Conservation (phyloP, 1,140 invertebrate genomes). For the Drosophila nebulosa region DNA sequence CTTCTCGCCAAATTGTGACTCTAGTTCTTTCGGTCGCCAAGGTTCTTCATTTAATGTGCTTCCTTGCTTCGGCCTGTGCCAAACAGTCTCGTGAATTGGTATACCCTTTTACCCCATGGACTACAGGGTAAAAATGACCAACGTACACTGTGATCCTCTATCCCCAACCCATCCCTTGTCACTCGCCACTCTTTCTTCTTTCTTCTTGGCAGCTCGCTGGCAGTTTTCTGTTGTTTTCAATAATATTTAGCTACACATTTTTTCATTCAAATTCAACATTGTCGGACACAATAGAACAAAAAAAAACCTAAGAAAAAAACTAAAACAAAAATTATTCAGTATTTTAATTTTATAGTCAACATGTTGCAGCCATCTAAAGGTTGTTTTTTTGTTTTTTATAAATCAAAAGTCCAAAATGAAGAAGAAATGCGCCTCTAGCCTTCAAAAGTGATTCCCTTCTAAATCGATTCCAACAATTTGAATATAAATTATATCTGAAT, state of each 20-base stretch:
- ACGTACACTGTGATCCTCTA: constrained; percentile 24
- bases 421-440: not conserved
- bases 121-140: constrained; percentile 33
- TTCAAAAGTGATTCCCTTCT: not conserved
- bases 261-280: constrained; percentile 36
- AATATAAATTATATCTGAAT: not conserved
- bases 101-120: not conserved
- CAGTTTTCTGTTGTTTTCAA: constrained; percentile 58
- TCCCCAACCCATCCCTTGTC: not conserved
- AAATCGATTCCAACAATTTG: not conserved
- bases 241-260: constrained; percentile 65
- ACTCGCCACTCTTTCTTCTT: not conserved
- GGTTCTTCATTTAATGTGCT: no score
- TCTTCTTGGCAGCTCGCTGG: constrained; percentile 37
- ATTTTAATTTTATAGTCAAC: constrained; percentile 9
- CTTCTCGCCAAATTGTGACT: no score
- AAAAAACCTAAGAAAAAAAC: not conserved
- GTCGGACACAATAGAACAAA: constrained; percentile 38
- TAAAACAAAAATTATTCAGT: not conserved
- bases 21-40: no score
- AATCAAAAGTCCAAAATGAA: not conserved
- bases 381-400: constrained; percentile 16
- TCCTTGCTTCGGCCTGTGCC: not conserved
- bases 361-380: constrained; percentile 3
- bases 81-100: not conserved